A percentile compares a stretch with the other conserved stretches of the same genome.
phyloP scores from a whole-genome alignment of 2,797 vertebrate genomes.

The Tinamus major region DNA sequence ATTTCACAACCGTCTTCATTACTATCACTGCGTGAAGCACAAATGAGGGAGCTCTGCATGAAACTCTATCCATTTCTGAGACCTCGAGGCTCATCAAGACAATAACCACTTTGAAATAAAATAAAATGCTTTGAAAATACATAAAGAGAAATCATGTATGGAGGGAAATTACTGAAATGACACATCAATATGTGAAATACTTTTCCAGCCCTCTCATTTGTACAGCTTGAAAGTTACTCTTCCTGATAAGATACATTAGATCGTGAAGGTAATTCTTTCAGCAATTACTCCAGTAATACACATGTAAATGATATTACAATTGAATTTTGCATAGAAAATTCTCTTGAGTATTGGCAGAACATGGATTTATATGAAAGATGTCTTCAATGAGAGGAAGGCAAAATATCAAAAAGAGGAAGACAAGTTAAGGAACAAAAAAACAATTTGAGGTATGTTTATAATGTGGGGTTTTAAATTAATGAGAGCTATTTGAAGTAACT shows the following conservation, averaged over 20 bases:
- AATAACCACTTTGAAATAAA: background rate
- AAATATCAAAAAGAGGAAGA: background rate
- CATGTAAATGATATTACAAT: conserved; percentile 6
- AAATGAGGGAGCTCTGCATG: background rate
- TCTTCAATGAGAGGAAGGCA: background rate
- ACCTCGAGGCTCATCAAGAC: background rate
- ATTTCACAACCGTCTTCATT: background rate
- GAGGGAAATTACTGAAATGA: conserved; percentile 17
- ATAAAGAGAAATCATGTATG: background rate
- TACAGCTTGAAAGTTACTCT: background rate
- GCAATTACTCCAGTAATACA: conserved; percentile 24
- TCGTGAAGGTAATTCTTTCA: conserved; percentile 1
- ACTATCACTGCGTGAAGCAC: background rate
- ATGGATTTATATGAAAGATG: background rate
- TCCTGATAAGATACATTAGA: background rate
- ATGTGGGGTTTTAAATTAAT: background rate
- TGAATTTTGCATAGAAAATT: conserved; percentile 35
- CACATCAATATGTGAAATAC: conserved; percentile 8
- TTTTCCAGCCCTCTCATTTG: background rate
- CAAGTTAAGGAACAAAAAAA: background rate
- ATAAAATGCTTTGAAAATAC: background rate
- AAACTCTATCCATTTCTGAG: background rate
- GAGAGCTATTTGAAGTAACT: background rate
- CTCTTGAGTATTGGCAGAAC: conserved; percentile 2
- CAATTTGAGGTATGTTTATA: background rate